Conservation (phyloP, 2,888 invertebrate species). For the Sturmia bella region DNA sequence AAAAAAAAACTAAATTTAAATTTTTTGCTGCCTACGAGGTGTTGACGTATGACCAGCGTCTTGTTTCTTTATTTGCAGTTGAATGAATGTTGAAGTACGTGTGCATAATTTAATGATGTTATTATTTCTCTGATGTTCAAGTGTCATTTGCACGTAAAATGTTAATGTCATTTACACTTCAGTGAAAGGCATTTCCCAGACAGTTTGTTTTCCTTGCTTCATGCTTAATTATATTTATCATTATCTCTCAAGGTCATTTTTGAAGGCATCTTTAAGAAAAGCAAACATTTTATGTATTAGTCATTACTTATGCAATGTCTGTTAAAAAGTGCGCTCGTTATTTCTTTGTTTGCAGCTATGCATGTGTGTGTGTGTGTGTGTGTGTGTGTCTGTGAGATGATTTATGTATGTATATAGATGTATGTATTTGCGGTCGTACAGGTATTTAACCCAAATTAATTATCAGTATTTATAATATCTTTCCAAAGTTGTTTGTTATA, state of each 20-base stretch:
- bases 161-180: conserved; percentile 2
- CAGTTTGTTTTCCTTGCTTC: conserved; percentile 4
- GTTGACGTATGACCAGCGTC: too few relatives aligned
- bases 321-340: too few relatives aligned
- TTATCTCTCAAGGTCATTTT: conserved; percentile 7
- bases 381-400: not conserved
- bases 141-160: not conserved
- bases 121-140: conserved; percentile 1
- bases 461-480: too few relatives aligned
- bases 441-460: too few relatives aligned
- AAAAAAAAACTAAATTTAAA: too few relatives aligned
- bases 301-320: too few relatives aligned
- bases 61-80: not conserved
- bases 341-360: not conserved
- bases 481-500: too few relatives aligned
- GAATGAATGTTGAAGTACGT: not conserved
- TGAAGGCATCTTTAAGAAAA: not conserved
- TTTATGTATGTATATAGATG: not conserved
- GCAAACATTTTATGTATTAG: not conserved
- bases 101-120: not conserved
- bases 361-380: not conserved
- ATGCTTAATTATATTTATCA: conserved; percentile 21
- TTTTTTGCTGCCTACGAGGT: too few relatives aligned
- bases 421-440: not conserved
- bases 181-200: conserved; percentile 13